A percentile compares a stretch with the other conserved stretches of the same genome.
Conservation (phyloP, 2,888 invertebrate species). For the Agrochola macilenta region DNA sequence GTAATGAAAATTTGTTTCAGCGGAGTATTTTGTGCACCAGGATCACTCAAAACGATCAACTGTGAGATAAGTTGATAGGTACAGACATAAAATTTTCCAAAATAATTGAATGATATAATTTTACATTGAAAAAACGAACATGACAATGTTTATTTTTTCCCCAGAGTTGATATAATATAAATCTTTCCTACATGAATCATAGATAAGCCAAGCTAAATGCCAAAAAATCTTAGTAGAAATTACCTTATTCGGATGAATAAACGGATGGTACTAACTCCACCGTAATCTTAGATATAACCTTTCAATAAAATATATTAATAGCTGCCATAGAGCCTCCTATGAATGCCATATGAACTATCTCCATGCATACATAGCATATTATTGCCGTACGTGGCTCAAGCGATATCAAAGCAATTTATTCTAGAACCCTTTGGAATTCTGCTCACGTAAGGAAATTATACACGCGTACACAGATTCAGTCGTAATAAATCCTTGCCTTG, state of each 20-base stretch:
- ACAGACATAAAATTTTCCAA: too few species aligned
- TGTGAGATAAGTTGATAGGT: too few species aligned
- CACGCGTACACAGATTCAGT: constrained; percentile 59
- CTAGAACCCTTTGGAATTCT: constrained; percentile 46
- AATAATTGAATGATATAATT: too few species aligned
- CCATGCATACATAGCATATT: constrained; percentile 55
- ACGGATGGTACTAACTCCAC: constrained; percentile 6
- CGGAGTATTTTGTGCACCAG: neutral
- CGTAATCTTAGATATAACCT: constrained; percentile 32
- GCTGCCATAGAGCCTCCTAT: constrained; percentile 37
- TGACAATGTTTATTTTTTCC: too few species aligned
- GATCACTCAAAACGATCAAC: too few species aligned
- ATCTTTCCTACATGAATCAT: neutral
- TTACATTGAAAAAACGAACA: neutral
- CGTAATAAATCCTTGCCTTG: constrained; percentile 54
- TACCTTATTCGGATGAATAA: constrained; percentile 4
- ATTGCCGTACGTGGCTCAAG: constrained; percentile 51
- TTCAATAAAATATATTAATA: constrained; percentile 53
- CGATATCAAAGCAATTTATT: constrained; percentile 61
- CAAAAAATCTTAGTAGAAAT: neutral
- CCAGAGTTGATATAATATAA: neutral
- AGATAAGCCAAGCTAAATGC: neutral
- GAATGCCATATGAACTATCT: constrained; percentile 45
- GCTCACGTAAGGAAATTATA: constrained; percentile 64
- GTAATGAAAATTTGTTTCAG: neutral